Base-by-base conservation (phyloP, 2,113 vertebrate species). In the Eclectus roratus region DNA sequence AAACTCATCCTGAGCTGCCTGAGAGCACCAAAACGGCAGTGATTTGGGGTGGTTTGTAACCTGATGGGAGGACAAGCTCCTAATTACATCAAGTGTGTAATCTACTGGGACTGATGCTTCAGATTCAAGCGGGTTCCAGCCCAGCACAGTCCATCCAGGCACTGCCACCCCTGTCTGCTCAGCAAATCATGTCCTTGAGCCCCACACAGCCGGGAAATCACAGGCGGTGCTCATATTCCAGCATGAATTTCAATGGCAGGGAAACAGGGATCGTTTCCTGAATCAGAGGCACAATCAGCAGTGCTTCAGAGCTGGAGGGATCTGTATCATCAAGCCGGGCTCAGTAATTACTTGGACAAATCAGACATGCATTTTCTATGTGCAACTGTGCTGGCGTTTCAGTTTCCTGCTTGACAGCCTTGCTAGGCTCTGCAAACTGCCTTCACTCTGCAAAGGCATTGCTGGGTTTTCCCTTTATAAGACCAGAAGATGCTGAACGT, bases 281-380 rank as follows among this genome's bases (percentile, higher is more conserved):
- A 53, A 76, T 70, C 46, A n/a, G 74, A 89, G 87, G 18, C 3
- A 81, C 85, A 80, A 83, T 91, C 88, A 94, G 81, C 72, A 47
- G 72, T 2, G 0, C 56, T 90, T 88, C 95, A 91, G 94, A 83
- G 76, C 82, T 74, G 55, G 47, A 79, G 77, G 43, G 56, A 37
- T 76, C 93, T 71, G 56, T 68, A 66, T 71, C 77, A 91, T 88
- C 92, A 88, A 79, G 47, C 50, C 6, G 1, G 50, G 84, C 58
- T 80, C 65, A 5, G 71, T 87, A 93, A 95, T 93, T 90, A 88
- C 72, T 74, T 41, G 76, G 44, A 70, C 69, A 94, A 96, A 96
- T 94, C 66, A 92, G 69, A 23, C 74, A 79, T 61, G 73, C 11
- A 6, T 91, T 91, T 91, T 65, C 64, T 60, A 14, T 50, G 46